Base-by-base conservation (phyloP, 1,140 invertebrate genomes). In the Cataglyphis hispanica region DNA sequence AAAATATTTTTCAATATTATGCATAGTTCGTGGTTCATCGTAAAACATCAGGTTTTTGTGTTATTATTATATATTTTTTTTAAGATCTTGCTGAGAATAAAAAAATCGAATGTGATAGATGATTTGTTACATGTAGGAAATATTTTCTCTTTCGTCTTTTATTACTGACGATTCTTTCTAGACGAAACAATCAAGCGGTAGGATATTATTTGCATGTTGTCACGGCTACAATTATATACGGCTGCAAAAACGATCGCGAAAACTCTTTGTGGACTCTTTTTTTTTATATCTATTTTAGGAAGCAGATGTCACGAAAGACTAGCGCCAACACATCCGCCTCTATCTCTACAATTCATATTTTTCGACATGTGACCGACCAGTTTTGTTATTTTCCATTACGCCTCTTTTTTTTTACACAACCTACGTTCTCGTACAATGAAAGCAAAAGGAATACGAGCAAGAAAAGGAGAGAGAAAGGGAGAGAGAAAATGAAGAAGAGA, bases 341-440 rank as follows among this genome's bases (percentile, higher is more conserved):
- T 88, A 90, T 86, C 86, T 90, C 72, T 87, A 84, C 87, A 86
- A 90, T 90, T 90, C 89, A 90, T 90, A 90, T 90, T 90, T 90
- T 86, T 86, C 78, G 64, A 86, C 78, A 46, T 34, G 69, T 72
- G 85, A 89, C 87, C 85, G 81, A 91, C 89, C 85, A 87, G 90
- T 91, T 86, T 74, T 85, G 80, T 90, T 86, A 69, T 87, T 85
- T 80, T 67, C 66, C 40, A 61, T 61, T 69, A 53, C n/a, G 25
- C 19, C 66, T 86, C 69, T 43, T 27, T 84, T 25, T 37, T 85
- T 61, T 34, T 11, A 70, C 66, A 53, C 50, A 63, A 86, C 58
- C 63, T 58, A 76, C 10, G 34, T 70, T 31, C 61, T 70, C 75
- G 70, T 77, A 77, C 85, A 90, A 90, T 72, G 86, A 91, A 77